Conservation (phyloP, 37 sponge, comb jelly and placozoan genomes). For the Theonella swinhoei region DNA sequence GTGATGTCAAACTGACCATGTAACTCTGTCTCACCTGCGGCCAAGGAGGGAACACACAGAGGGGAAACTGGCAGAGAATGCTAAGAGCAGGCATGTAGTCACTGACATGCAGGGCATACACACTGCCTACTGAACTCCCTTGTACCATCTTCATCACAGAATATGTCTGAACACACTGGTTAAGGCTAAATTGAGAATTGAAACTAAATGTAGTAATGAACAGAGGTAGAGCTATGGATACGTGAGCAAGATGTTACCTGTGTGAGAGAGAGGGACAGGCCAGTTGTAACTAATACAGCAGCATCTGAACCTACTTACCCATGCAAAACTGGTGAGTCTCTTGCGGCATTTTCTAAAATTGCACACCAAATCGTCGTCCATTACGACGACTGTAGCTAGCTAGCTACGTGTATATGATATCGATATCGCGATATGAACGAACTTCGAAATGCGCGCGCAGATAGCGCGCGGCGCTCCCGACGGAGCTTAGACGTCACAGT, state of each 20-base stretch:
- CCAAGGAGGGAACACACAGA: background rate
- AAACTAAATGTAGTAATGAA: background rate
- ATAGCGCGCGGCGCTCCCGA: too few species aligned
- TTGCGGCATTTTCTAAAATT: slow-evolving; percentile 91
- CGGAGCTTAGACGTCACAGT: too few species aligned
- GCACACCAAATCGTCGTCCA: slow-evolving; percentile 85
- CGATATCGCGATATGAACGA: too few species aligned
- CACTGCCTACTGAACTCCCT: slow-evolving; percentile 77
- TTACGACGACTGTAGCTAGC: background rate
- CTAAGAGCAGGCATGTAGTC: too few species aligned
- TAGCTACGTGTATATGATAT: background rate
- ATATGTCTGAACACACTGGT: slow-evolving; percentile 64
- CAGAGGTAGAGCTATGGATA: slow-evolving; percentile 39
- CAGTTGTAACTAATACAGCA: background rate
- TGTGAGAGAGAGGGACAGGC: background rate
- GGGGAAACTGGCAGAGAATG: background rate
- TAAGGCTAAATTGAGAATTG: background rate
- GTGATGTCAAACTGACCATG: slow-evolving; percentile 80
- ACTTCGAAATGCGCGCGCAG: too few species aligned
- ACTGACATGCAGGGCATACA: slow-evolving; percentile 86
- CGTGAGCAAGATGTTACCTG: slow-evolving; percentile 89
- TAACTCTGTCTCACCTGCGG: slow-evolving; percentile 70
- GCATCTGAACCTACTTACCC: slow-evolving; percentile 52
- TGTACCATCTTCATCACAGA: slow-evolving; percentile 92
- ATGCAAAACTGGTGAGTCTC: slow-evolving; percentile 74